These are phyloP conservation scores for Rousettus leschenaultii DNA, from an alignment of 2,113 vertebrate genomes.

Conservation along the genomic window DNA sequence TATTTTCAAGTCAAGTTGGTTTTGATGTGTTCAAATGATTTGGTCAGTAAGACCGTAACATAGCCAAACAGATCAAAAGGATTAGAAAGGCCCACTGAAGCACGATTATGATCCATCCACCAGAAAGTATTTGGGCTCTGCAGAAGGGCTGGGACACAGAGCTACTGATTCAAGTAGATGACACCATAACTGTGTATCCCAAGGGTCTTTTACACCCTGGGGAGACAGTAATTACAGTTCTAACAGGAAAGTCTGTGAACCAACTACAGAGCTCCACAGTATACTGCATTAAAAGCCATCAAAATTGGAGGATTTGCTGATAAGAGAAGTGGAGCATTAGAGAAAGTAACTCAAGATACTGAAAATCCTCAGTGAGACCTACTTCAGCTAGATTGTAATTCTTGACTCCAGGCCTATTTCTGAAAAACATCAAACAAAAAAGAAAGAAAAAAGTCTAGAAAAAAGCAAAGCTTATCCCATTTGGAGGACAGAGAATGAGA, in stretches of 20 bases:
- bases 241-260: background rate
- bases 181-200: background rate
- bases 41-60: slow-evolving; percentile 1
- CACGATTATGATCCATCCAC: background rate
- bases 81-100: background rate
- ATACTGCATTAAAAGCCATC: background rate
- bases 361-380: slow-evolving; percentile 19
- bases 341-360: background rate
- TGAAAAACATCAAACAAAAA: slow-evolving; percentile 48
- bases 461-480: slow-evolving; percentile 18
- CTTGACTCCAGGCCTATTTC: slow-evolving; percentile 23
- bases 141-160: background rate
- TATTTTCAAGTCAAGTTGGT: slow-evolving; percentile 23
- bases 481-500: slow-evolving; percentile 25
- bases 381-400: background rate
- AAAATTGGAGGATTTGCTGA: slow-evolving; percentile 1
- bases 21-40: background rate
- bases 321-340: background rate
- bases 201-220: background rate
- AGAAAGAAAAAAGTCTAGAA: background rate
- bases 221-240: background rate
- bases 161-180: background rate
- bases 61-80: background rate
- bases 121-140: background rate
- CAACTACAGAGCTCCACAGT: background rate